These are phyloP conservation scores for Argyresthia albistria DNA, from an alignment of 2,888 invertebrate genomes.

Conservation along the genomic window DNA sequence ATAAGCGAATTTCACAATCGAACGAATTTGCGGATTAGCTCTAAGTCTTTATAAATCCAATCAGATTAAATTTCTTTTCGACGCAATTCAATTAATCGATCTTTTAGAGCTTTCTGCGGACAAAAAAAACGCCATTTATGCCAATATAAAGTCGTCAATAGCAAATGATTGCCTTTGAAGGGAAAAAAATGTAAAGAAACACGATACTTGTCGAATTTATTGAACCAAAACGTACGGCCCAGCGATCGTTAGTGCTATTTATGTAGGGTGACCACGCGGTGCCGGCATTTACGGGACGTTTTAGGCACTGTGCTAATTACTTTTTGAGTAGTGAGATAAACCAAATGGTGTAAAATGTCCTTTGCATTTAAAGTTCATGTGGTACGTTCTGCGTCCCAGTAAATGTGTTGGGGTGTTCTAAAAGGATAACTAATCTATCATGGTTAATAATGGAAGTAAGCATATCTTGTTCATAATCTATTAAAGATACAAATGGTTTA, in stretches of 20 bases:
- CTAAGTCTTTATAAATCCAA: background rate
- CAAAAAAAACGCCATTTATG: background rate
- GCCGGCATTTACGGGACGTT: background rate
- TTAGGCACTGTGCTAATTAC: no score
- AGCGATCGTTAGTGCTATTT: constrained; percentile 1
- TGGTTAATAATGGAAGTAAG: no score
- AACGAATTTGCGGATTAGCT: background rate
- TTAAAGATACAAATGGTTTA: no score
- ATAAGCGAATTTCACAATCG: background rate
- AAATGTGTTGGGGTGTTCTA: no score
- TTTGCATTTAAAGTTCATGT: no score
- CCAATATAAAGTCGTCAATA: background rate
- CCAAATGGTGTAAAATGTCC: no score
- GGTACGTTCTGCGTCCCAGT: no score
- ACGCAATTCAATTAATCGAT: background rate
- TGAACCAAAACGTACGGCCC: constrained; percentile 5
- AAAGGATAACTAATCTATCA: no score
- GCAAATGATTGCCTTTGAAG: constrained; percentile 1
- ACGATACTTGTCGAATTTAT: constrained; percentile 9
- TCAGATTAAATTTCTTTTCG: background rate
- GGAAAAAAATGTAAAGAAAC: background rate
- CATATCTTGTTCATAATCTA: no score
- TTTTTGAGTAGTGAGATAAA: no score
- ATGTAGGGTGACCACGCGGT: constrained; percentile 1
- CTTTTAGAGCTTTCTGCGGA: background rate